Evolutionary conservation across 1,140 invertebrate genomes (phyloP).

Genomic region (Hermetia illucens): DNA sequence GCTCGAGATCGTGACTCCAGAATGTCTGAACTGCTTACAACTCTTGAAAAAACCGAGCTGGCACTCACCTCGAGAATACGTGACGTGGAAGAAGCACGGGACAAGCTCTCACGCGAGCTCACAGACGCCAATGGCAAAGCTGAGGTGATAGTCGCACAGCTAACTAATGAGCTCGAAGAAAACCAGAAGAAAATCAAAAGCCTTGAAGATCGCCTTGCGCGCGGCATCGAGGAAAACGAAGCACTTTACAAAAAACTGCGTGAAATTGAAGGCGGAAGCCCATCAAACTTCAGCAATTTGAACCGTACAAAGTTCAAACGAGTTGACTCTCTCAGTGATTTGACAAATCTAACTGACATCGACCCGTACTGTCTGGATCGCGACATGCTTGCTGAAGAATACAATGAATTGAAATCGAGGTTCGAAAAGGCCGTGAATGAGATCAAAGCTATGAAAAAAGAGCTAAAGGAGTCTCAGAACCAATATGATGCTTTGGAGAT

Average conservation of each 20-base stretch:
- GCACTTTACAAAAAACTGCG: slow-evolving; percentile 48
- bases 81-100: slow-evolving; percentile 41
- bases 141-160: slow-evolving; percentile 23
- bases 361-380: slow-evolving; percentile 59
- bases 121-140: slow-evolving; percentile 30
- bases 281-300: slow-evolving; percentile 31
- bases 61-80: slow-evolving; percentile 50
- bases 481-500: slow-evolving; percentile 67
- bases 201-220: slow-evolving; percentile 36
- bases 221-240: slow-evolving; percentile 66
- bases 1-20: slow-evolving; percentile 48
- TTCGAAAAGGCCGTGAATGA: slow-evolving; percentile 72
- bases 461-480: slow-evolving; percentile 63
- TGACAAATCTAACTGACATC: slow-evolving; percentile 64
- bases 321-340: slow-evolving; percentile 62
- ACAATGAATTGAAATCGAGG: slow-evolving; percentile 53
- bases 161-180: slow-evolving; percentile 20
- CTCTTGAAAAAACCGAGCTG: slow-evolving; percentile 54
- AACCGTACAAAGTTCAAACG: slow-evolving; percentile 41
- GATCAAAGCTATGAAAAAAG: slow-evolving; percentile 65
- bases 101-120: slow-evolving; percentile 24
- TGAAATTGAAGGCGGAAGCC: slow-evolving; percentile 47
- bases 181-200: slow-evolving; percentile 25
- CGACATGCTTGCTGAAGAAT: slow-evolving; percentile 65
- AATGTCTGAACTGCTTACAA: slow-evolving; percentile 51